Conservation (phyloP, 2,888 invertebrate genomes). For the Ophioninae sp. region DNA sequence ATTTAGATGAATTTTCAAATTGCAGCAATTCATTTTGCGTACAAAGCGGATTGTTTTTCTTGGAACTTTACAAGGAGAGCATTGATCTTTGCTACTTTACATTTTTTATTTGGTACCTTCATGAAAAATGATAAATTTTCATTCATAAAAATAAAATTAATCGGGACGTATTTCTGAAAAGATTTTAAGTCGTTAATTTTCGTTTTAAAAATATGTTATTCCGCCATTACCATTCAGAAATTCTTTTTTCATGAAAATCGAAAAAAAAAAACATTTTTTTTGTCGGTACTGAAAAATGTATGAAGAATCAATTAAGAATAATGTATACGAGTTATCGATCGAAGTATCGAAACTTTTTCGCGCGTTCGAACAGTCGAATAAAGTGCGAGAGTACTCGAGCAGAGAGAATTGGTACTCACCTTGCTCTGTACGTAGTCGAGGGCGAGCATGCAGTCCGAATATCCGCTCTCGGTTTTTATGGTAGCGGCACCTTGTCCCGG, state of each 20-base stretch:
- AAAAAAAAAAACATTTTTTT: neutral
- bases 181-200: too few species aligned
- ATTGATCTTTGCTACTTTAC: too few species aligned
- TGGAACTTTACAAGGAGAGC: too few species aligned
- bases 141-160: too few species aligned
- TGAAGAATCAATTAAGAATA: neutral
- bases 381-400: neutral
- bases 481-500: constrained; percentile 82
- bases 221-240: too few species aligned
- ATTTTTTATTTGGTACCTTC: too few species aligned
- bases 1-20: neutral
- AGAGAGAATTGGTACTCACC: constrained; percentile 80
- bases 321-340: neutral
- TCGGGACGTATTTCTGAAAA: too few species aligned
- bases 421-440: constrained; percentile 87
- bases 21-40: neutral
- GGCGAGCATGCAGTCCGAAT: constrained; percentile 88
- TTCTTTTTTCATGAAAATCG: too few species aligned
- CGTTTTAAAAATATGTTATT: too few species aligned
- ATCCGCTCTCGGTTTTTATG: constrained; percentile 86
- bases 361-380: neutral
- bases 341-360: neutral
- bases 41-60: neutral
- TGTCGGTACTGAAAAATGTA: neutral
- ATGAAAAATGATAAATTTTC: too few species aligned